Evolutionary conservation across 2,797 vertebrate species (phyloP).

Genomic region (Falco concolor): DNA sequence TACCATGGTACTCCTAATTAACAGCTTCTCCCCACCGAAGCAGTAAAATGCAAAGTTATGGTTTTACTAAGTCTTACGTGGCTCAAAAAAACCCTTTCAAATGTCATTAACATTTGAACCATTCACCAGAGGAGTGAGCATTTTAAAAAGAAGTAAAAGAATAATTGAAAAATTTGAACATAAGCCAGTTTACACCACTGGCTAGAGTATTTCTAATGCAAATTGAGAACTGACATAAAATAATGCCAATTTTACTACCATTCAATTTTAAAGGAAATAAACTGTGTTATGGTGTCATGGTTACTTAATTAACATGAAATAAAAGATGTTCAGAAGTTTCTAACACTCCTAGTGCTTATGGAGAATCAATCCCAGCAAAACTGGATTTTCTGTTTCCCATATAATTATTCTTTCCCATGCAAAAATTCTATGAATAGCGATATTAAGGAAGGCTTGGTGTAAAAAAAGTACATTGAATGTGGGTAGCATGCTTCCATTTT

Average conservation of each 20-base stretch:
- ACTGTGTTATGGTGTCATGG: background rate
- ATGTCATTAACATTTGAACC: background rate
- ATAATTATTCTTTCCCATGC: background rate
- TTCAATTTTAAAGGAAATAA: background rate
- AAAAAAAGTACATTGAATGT: background rate
- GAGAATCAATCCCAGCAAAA: background rate
- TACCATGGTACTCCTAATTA: background rate
- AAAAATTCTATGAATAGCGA: background rate
- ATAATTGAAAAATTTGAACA: background rate
- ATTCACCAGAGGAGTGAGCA: background rate
- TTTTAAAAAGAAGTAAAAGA: background rate
- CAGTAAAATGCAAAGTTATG: conserved; percentile 15
- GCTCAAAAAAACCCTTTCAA: background rate
- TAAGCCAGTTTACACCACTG: background rate
- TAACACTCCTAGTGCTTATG: background rate
- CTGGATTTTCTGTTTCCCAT: background rate
- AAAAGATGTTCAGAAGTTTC: background rate
- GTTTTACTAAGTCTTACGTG: background rate
- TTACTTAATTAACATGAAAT: background rate
- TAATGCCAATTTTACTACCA: background rate
- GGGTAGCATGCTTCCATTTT: background rate
- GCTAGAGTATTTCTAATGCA: background rate
- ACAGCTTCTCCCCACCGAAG: background rate
- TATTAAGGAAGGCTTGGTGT: background rate
- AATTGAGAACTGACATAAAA: background rate